Evolutionary conservation across 2,888 invertebrate species (phyloP), one percentile per base, ranked within the genome.

Genomic region (Alcis repandata): DNA sequence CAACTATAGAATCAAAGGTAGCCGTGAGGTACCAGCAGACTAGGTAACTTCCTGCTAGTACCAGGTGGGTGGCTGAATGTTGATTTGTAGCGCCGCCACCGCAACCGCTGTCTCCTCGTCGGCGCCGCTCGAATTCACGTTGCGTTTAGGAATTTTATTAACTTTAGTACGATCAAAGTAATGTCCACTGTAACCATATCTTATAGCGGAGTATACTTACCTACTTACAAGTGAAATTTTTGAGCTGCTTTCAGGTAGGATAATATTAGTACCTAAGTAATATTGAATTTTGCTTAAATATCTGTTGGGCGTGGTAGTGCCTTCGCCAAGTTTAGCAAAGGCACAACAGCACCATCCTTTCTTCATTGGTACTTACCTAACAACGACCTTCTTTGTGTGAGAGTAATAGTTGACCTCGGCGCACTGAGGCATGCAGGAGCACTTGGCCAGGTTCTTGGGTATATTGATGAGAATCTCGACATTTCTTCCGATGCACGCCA

Each of bases 401-500:
- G 91, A 90, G 69, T 91, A 92, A 78, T 91, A 94, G 82, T 93
- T 93, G 84, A 91, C 87, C 71, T 94, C 93, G 70, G 90, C 86
- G 67, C 94, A 94, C 69, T 93, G 93, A 74, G 94, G 93, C 51
- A 89, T 78, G 74, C 94, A 94, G 74, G 89, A 79, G 78, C 94
- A 94, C 72, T 93, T 92, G 61, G 93, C 94, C 68, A 94, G 85
- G 78, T 93, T 92, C 74, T 89, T 88, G 15, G 92, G 93, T 41
- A 94, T 80, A 74, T 92, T 94, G 79, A 94, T 89, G 75, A 94
- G 90, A 56, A 92, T 90, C 66, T 94, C 92, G 51, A 91, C 91
- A 76, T 94, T 90, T 32, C 92, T 75, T 6, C 94, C 92, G 85
- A 94, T 89, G 78, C 94, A 94, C 68, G 92, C 91, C 89, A 94